phyloP scores from a whole-genome alignment of 2,113 vertebrate species.

The Oreocharis arfaki region DNA sequence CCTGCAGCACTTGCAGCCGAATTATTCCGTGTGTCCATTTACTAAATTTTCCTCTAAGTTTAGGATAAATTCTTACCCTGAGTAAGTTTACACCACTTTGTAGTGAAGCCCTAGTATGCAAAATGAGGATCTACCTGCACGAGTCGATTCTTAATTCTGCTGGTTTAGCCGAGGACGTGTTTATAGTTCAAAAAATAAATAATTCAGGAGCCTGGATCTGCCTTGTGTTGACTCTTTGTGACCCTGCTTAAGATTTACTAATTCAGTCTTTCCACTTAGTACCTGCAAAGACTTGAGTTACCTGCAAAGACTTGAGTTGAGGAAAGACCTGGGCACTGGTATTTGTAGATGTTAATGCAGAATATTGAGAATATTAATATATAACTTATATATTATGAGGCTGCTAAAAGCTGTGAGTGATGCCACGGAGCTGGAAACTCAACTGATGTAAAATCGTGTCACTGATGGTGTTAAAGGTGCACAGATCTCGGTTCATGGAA shows the following conservation, averaged over 20 bases:
- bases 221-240: background rate
- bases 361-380: background rate
- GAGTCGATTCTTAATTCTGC: background rate
- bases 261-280: background rate
- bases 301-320: background rate
- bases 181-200: background rate
- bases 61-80: background rate
- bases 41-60: background rate
- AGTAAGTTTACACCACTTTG: background rate
- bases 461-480: background rate
- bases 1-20: background rate
- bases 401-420: background rate
- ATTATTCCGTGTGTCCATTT: background rate
- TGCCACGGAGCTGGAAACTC: background rate
- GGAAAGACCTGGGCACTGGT: background rate
- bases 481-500: background rate
- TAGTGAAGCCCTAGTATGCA: accelerated
- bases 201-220: background rate
- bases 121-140: background rate
- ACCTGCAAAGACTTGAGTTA: background rate
- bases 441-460: background rate
- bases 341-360: background rate
- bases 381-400: background rate
- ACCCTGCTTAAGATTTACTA: background rate
- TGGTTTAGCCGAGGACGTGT: background rate